phyloP scores from a whole-genome alignment of 2,113 vertebrate species.

The Oryzias woworae region DNA sequence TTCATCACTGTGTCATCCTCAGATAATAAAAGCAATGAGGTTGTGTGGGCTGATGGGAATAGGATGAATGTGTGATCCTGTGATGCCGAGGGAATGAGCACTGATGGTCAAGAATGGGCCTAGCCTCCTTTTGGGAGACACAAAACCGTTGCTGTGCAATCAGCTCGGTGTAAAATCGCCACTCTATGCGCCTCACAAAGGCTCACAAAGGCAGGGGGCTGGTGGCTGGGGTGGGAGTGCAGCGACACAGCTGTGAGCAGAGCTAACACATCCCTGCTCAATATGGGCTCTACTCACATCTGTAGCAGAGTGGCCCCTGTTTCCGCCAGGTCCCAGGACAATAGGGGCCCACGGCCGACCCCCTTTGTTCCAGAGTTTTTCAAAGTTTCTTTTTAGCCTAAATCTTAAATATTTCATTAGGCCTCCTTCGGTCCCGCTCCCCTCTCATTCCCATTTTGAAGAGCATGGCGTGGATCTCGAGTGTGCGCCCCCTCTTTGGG shows the following conservation, averaged over 20 bases:
- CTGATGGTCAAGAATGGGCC: slow-evolving; percentile 59
- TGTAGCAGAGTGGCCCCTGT: slow-evolving; percentile 78
- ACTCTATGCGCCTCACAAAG: slow-evolving; percentile 80
- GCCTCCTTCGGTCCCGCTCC: slow-evolving; percentile 56
- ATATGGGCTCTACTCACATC: slow-evolving; percentile 86
- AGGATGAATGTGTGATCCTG: slow-evolving; percentile 48
- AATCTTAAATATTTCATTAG: slow-evolving; percentile 93
- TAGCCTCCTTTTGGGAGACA: slow-evolving; percentile 67
- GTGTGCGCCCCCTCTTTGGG: slow-evolving; percentile 35
- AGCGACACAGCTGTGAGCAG: slow-evolving; percentile 89
- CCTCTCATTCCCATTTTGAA: slow-evolving; percentile 62
- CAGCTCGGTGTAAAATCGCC: slow-evolving; percentile 84
- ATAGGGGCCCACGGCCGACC: slow-evolving; percentile 75
- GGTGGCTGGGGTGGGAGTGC: slow-evolving; percentile 82
- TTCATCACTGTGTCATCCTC: slow-evolving; percentile 77
- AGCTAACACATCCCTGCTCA: slow-evolving; percentile 81
- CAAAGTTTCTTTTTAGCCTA: slow-evolving; percentile 76
- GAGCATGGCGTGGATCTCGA: slow-evolving; percentile 51
- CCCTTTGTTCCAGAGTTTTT: slow-evolving; percentile 80
- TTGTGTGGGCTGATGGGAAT: slow-evolving; percentile 45
- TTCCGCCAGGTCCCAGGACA: slow-evolving; percentile 77
- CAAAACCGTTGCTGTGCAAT: slow-evolving; percentile 84
- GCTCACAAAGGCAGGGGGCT: slow-evolving; percentile 85
- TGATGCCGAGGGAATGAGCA: slow-evolving; percentile 34
- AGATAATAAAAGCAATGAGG: slow-evolving; percentile 42